A percentile compares a stretch with the other conserved stretches of the same genome.
Conservation (phyloP, 23 tunicate genomes). For the Styela clava region DNA sequence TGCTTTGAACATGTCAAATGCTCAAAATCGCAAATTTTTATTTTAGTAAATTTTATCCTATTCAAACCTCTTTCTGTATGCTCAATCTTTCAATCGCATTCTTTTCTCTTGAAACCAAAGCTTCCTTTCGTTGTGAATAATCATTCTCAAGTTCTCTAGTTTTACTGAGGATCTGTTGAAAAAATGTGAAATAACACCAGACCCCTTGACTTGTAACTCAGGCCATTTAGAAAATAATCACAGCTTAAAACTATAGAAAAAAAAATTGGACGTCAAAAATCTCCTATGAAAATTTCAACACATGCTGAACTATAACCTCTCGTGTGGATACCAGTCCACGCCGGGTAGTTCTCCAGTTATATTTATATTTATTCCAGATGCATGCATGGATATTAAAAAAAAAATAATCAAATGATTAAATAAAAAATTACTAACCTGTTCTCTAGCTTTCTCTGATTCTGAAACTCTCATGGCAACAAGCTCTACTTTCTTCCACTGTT, state of each 20-base stretch:
- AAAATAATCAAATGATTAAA: too few species aligned
- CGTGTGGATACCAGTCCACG: too few species aligned
- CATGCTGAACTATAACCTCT: too few species aligned
- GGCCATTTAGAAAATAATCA: neutral
- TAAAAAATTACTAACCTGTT: constrained; percentile 39
- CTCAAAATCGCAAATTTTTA: too few species aligned
- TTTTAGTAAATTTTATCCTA: too few species aligned
- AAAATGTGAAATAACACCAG: neutral
- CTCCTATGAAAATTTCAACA: too few species aligned
- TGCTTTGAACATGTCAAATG: too few species aligned
- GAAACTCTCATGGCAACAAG: constrained; percentile 50
- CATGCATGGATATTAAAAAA: too few species aligned
- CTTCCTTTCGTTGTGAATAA: constrained; percentile 38
- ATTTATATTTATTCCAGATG: too few species aligned
- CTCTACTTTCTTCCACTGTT: constrained; percentile 81
- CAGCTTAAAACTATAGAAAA: neutral
- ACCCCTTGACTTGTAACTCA: too few species aligned
- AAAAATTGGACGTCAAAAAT: too few species aligned
- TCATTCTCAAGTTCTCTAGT: constrained; percentile 56
- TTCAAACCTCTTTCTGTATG: constrained; percentile 79
- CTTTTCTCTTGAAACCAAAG: constrained; percentile 48
- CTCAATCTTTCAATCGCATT: constrained; percentile 67
- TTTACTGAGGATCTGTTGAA: constrained; percentile 39
- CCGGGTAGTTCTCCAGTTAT: too few species aligned
- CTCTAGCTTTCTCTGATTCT: constrained; percentile 66